Base-by-base conservation (phyloP, 2,113 vertebrate species). In the Rissa tridactyla region DNA sequence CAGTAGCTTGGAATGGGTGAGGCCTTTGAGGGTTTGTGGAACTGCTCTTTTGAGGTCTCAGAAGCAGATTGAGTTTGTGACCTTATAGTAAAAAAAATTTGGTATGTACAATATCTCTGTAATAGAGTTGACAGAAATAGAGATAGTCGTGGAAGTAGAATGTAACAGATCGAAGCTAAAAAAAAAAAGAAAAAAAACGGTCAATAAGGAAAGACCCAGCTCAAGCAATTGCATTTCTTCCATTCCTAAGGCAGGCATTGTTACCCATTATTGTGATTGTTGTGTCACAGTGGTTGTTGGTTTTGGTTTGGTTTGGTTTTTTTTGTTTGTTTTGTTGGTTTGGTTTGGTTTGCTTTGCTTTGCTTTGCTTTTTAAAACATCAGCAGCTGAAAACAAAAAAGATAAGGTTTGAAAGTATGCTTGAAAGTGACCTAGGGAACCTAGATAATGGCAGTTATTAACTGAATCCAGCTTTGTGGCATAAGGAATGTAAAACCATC, bases 1-100 rank as follows among this genome's bases (percentile, higher is more conserved):
- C 42, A 25, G n/a, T 40, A 51, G 6, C 70, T 51, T 38, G n/a
- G 52, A 12, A 71, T 68, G 52, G 55, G 44, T 9, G 21, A 92
- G 46, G 47, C 38, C 42, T 95, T 82, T 58, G 69, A 82, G n/a
- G n/a, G 32, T 90, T 87, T 92, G 65, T 62, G 78, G 82, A 80
- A 71, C 65, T 71, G 14, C 42, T 60, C 38, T 23, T 68, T 85
- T 79, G 79, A 88, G 70, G 76, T 85, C 65, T 62, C 42, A 15
- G 32, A 75, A 66, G 30, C 13, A 79, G 86, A 95, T 93, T 85
- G 93, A 79, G 64, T 93, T 88, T 88, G 47, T 93, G 88, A 82
- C 88, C 88, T 85, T 91, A 36, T 40, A 84, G 71, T 77, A 80
- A 94, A 89, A 88, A 82, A 78, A 57, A 42, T 36, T 65, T 82